Evolutionary conservation across 1,140 invertebrate genomes (phyloP), one percentile per base, ranked within the genome.

Genomic region (Drepana arcuata): DNA sequence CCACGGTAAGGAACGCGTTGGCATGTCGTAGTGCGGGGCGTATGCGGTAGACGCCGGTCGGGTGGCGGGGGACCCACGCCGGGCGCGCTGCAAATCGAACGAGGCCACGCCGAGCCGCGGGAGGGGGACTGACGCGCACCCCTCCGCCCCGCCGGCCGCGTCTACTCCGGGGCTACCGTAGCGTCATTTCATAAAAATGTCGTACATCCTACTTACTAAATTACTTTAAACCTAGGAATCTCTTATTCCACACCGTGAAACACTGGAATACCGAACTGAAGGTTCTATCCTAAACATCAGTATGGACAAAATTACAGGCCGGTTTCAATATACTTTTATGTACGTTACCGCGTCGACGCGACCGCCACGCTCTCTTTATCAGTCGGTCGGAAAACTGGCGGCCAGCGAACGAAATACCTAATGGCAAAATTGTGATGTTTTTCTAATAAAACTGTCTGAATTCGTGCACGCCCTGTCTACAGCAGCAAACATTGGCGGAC

Each of bases 341-440:
- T 57, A 56, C 46, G 55, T 56, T 64, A 63, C 70, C 63, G 58
- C 58, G 41, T 37, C 62, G 59, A 63, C 59, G 35, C 63, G 61
- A 53, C 64, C 67, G 67, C 57, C 69, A 58, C 67, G 68, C 72
- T 73, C 70, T 74, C 67, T 66, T 74, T 77, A 74, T 80, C 69
- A 63, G 69, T 73, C 64, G 59, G 44, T 36, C 50, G 38, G 52
- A 58, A 60, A 65, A 53, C 58, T 53, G 47, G 56, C 56, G 60
- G 59, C 52, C 57, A 56, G 47, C 66, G 66, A 57, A 59, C 68
- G 66, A 57, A 53, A 48, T 60, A 52, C 59, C 60, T 68, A 68
- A 74, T 78, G 73, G 70, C 60, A 73, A 81, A 81, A 75, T 79
- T 79, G 77, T 81, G 77, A 79, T 75, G 61, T 73, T 81, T 74